Conservation (phyloP, 2,888 invertebrate species). For the Lasioglossum malachurum region DNA sequence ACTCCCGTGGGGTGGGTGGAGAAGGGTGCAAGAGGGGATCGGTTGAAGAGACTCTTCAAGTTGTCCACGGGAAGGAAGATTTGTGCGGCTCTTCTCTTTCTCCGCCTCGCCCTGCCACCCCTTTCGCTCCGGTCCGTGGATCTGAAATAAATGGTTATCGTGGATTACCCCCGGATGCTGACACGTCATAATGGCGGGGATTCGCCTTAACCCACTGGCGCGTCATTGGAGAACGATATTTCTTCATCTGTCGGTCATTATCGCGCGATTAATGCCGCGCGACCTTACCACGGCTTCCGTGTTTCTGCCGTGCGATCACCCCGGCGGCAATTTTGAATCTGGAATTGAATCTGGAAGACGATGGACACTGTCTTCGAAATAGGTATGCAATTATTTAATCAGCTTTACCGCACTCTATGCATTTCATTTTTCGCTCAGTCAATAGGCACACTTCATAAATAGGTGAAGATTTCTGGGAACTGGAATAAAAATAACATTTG, state of each 20-base stretch:
- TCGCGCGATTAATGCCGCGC: constrained; percentile 48
- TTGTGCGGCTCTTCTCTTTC: constrained; percentile 56
- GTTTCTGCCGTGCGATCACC: neutral
- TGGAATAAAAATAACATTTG: too few relatives aligned
- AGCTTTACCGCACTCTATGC: neutral
- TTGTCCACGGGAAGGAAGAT: constrained; percentile 71
- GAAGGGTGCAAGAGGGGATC: constrained; percentile 46
- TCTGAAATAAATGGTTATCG: constrained; percentile 71
- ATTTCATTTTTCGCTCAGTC: neutral
- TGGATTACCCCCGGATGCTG: constrained; percentile 67
- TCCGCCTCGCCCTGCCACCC: constrained; percentile 29
- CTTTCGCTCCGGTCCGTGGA: constrained; percentile 58
- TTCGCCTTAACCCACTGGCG: constrained; percentile 60
- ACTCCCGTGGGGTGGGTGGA: constrained; percentile 31
- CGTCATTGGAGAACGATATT: constrained; percentile 64
- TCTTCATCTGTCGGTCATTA: constrained; percentile 67
- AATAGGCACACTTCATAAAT: neutral
- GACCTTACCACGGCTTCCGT: constrained; percentile 16
- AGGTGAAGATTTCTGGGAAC: too few relatives aligned
- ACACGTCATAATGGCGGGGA: constrained; percentile 66
- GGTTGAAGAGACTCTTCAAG: constrained; percentile 67
- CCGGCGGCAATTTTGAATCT: neutral
- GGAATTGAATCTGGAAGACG: neutral
- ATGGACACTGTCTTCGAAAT: neutral
- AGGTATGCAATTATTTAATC: neutral